A percentile compares a stretch with the other conserved stretches of the same genome.
Evolutionary conservation across 2,113 vertebrate genomes (phyloP).

Genomic region (Passer montanus): DNA sequence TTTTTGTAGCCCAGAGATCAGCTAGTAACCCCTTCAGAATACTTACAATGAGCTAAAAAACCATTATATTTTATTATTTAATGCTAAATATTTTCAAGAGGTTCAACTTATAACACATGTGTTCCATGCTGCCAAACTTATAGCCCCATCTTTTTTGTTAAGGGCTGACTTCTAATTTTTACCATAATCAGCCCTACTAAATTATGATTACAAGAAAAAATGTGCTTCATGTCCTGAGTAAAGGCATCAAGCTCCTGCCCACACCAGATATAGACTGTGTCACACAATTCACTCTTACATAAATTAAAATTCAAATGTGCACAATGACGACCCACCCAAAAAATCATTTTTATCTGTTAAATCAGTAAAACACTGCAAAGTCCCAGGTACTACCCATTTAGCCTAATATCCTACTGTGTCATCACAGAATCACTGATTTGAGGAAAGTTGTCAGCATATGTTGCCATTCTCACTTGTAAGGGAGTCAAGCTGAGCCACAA

Average conservation of each 20-base stretch:
- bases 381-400: background rate
- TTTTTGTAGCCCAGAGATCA: background rate
- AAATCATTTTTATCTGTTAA: background rate
- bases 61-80: background rate
- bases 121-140: background rate
- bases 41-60: background rate
- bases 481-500: background rate
- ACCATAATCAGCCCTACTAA: background rate
- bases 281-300: background rate
- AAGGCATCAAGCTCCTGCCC: background rate
- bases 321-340: background rate
- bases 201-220: background rate
- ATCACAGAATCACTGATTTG: background rate
- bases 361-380: background rate
- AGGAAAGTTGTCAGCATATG: background rate
- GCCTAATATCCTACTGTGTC: too few relatives aligned
- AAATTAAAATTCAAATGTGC: background rate
- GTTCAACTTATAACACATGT: background rate
- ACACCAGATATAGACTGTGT: background rate
- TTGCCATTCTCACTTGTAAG: background rate
- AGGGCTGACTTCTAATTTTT: background rate
- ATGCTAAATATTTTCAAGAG: background rate
- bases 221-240: fast-evolving
- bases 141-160: background rate
- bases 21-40: background rate